Percentiles rank a stretch among this genome's conserved stretches.
These are phyloP conservation scores for Choreutis nemorana DNA, from an alignment of 2,888 invertebrate species.

Conservation along the genomic window DNA sequence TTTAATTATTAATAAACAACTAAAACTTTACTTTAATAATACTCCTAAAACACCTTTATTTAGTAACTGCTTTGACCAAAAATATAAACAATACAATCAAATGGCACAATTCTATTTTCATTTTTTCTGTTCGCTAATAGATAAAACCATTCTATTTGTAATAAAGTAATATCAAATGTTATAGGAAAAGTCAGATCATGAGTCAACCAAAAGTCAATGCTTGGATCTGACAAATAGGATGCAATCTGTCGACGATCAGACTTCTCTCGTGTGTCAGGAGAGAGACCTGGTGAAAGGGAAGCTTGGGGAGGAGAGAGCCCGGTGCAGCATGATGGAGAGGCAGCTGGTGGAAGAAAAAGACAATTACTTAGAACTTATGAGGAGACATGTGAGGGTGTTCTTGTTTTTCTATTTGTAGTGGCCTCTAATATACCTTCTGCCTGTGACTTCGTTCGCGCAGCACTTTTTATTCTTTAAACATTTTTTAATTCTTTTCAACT, in stretches of 20 bases:
- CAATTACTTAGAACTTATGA: constrained; percentile 55
- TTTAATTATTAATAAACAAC: too few species aligned
- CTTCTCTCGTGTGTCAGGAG: constrained; percentile 27
- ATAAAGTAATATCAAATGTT: constrained; percentile 4
- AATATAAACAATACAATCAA: too few species aligned
- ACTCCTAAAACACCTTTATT: too few species aligned
- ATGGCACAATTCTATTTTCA: too few species aligned
- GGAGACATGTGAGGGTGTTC: constrained; percentile 70
- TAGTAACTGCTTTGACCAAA: too few species aligned
- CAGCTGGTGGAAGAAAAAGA: constrained; percentile 63
- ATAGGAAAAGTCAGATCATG: constrained; percentile 44
- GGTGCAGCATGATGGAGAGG: constrained; percentile 50
- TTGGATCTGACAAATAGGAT: constrained; percentile 26
- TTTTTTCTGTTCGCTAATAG: too few species aligned
- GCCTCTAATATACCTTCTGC: too few species aligned
- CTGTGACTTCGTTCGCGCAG: too few species aligned
- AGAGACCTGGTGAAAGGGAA: constrained; percentile 37
- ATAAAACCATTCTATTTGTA: neutral
- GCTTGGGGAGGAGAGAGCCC: constrained; percentile 41
- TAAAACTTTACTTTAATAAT: too few species aligned
- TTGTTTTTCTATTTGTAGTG: too few species aligned
- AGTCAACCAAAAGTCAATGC: constrained; percentile 23
- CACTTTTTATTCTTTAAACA: too few species aligned
- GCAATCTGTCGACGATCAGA: constrained; percentile 27
- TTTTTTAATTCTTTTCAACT: too few species aligned